Base-by-base conservation (phyloP, 2,113 vertebrate species). In the Pao palembangensis region DNA sequence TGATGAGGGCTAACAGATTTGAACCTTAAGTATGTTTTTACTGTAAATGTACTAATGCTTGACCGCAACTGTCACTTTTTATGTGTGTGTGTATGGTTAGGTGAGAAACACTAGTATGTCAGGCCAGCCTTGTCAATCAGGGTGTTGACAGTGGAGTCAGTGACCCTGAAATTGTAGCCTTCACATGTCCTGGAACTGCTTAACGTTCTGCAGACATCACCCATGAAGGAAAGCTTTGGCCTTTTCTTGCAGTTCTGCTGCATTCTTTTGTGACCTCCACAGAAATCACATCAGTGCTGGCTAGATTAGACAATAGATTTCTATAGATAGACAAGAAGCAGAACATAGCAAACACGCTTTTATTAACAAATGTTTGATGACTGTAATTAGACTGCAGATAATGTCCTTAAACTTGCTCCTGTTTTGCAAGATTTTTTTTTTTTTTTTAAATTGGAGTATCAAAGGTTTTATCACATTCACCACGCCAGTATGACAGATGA, bases 131-230 rank as follows among this genome's bases (percentile, higher is more conserved):
- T 63, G 59, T 72, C 47, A 70, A 34, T 54, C 46, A 46, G 54
- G 58, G 58, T 81, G 79, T 76, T 71, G 58, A 84, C 75, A 64
- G n/a, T 3, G 47, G 67, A 72, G 75, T 79, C 73, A 78, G 51
- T 62, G 72, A 70, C 67, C 76, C 75, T 65, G 61, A 67, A 59
- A 58, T 43, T 68, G 47, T 21, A 48, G 25, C 46, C 52, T 11
- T 34, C 55, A 34, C 69, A 38, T 25, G 43, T 46, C 54, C 56
- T 64, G 55, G 53, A 28, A 59, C 53, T 16, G 2, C 55, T 10
- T 1, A 47, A 53, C 38, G 31, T 48, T 38, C 34, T 38, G 47
- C 14, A 5, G 65, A 46, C 34, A n/a, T 75, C 55, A 55, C 20
- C 38, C 43, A 58, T 59, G 54, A 72, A 25, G 49, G 19, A 54